These are phyloP conservation scores for Idaea straminata DNA, from an alignment of 2,888 invertebrate genomes.

Conservation along the genomic window DNA sequence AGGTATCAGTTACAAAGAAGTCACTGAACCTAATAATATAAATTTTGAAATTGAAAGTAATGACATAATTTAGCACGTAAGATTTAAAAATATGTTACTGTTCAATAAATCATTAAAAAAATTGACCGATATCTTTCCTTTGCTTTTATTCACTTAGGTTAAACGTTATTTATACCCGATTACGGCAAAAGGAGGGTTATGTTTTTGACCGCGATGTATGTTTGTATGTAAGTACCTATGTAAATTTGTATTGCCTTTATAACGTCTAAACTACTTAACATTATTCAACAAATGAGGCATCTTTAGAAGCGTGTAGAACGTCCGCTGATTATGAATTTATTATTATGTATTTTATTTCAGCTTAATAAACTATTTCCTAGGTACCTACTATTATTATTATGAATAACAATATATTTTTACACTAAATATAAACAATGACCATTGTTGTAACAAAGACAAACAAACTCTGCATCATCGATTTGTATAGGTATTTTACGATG, in stretches of 20 bases:
- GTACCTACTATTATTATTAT: neutral
- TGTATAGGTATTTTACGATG: neutral
- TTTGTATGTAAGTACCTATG: no score
- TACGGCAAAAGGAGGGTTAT: no score
- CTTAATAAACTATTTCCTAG: no score
- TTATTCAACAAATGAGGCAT: no score
- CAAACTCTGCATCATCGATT: neutral
- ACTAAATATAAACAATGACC: neutral
- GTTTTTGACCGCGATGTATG: no score
- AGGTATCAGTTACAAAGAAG: constrained; percentile 31
- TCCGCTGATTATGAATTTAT: no score
- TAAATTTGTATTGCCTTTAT: no score
- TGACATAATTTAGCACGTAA: neutral
- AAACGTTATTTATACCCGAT: no score
- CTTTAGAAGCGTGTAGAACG: no score
- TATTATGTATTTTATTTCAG: no score
- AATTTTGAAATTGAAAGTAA: neutral
- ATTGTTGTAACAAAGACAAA: neutral
- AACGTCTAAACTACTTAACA: no score
- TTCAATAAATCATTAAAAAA: neutral
- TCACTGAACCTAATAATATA: neutral
- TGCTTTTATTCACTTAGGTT: neutral
- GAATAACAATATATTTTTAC: neutral
- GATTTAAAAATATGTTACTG: neutral
- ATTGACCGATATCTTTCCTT: neutral